Evolutionary conservation across 2,113 vertebrate genomes (phyloP), one percentile per base, ranked within the genome.

Genomic region (Psittacula cyanocephala): DNA sequence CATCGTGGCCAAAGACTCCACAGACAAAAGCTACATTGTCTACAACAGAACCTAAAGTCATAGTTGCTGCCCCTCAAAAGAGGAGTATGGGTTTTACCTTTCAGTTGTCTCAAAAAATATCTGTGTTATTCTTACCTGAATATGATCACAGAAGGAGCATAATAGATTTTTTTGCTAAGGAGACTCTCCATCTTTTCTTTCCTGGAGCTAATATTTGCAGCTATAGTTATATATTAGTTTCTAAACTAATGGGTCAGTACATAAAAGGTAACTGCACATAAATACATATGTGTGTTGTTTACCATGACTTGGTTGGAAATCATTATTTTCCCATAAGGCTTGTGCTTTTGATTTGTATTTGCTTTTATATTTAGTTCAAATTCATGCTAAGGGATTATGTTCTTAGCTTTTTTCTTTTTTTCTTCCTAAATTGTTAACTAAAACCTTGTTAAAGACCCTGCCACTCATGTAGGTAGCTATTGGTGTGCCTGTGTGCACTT

Each of bases 41-140:
- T 68, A 0, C 17, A 11, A 0, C 16, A 29, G n/a, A 47, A 46
- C 17, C 24, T 62, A 37, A 41, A 47, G 29, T 62, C 44, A 9
- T 25, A 37, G 43, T 41, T 92, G 43, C 47, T 60, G 39, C 43
- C 37, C 29, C 86, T 79, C 46, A 11, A 4, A 80, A 57, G n/a
- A 47, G 5, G 24, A 62, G 18, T 9, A 20, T 33, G n/a, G 5
- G 8, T 18, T 78, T 91, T 60, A 37, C 25, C 19, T 46, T 87
- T 49, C 6, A 27, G 9, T 46, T 76, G 7, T 71, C 35, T 25
- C 71, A 68, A 43, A 0, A 0, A 71, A 17, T 84, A 68, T 43
- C 35, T 24, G 6, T 43, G 10, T 20, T 75, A 14, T 7, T 82
- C 7, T 83, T 19, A n/a, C 44, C 43, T 88, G 28, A 71, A 5